A percentile compares a stretch with the other conserved stretches of the same genome.
Evolutionary conservation across 1,140 invertebrate species (phyloP).

Genomic region (Tribolium madens): DNA sequence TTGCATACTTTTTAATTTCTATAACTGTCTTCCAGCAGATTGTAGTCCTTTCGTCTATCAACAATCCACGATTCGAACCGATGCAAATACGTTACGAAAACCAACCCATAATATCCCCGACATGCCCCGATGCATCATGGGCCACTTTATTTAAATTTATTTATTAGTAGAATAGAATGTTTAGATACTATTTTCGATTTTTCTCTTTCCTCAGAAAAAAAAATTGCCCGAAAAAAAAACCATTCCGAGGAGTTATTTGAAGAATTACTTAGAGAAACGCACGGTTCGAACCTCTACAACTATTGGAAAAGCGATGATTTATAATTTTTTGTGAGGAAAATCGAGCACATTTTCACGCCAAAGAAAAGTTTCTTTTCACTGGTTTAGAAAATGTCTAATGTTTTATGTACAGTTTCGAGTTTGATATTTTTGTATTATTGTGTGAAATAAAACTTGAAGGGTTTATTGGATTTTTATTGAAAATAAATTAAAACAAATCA

Average conservation of each 20-base stretch:
- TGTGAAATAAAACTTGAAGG: conserved; percentile 16
- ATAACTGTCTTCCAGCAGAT: conserved; percentile 36
- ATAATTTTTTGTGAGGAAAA: conserved; percentile 38
- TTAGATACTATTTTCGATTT: neutral
- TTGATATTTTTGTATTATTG: conserved; percentile 48
- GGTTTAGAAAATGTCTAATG: neutral
- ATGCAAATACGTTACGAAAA: conserved; percentile 45
- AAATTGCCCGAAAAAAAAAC: conserved; percentile 42
- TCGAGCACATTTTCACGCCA: neutral
- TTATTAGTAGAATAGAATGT: neutral
- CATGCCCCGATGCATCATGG: conserved; percentile 71
- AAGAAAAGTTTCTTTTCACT: conserved; percentile 8
- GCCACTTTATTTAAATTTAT: conserved; percentile 69
- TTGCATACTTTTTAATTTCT: conserved; percentile 4
- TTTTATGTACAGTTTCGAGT: conserved; percentile 32
- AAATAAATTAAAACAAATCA: conserved; percentile 43
- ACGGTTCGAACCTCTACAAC: conserved; percentile 68
- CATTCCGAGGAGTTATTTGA: conserved; percentile 64
- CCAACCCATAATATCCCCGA: conserved; percentile 71
- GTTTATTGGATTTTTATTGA: conserved; percentile 4
- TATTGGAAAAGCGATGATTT: conserved; percentile 52
- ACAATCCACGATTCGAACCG: neutral
- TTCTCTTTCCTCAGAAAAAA: conserved; percentile 48
- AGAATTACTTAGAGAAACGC: conserved; percentile 67
- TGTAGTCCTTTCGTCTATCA: conserved; percentile 15